Base-by-base conservation (phyloP, 1,140 invertebrate species). In the Drosophila murphyi region DNA sequence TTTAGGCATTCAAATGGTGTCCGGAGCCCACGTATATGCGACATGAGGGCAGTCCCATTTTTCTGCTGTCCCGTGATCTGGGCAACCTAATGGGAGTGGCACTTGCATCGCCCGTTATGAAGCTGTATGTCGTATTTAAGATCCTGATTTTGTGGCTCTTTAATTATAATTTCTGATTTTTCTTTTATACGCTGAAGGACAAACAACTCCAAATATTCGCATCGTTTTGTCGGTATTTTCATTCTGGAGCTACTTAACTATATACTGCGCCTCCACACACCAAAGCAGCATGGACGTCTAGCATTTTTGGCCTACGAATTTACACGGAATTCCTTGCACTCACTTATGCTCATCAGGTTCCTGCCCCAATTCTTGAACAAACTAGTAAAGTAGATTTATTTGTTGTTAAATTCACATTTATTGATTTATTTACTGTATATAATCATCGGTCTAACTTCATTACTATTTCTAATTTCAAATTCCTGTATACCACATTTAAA, bases 1-100 rank as follows among this genome's bases (percentile, higher is more conserved):
- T 29, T 1, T 5, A 92, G 90, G 90, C 87, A 3, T 92, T 92
- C 6, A 92, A 92, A 51, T 92, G 91, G 91, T 92, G 91, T 12
- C 67, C 82, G 0, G 88, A 92, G 31, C 79, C 91, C 2, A 76
- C 67, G 0, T 87, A 75, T 29, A 79, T 92, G 76, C 79, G 85
- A 0, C 90, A 92, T 35, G 88, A 92, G 74, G 65, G 59, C 0
- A 80, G 88, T 64, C 72, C 85, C 1, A 80, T 92, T 43, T 92
- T 90, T 62, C 7, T 75, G 3, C 57, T 92, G 2, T 45, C 62
- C 2, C 75, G 90, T 20, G 91, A 92, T 56, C 73, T 92, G 59
- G 90, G 90, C 4, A 83, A 76, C 62, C 57, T 92, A 2, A 78
- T 92, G 72, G 91, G 90, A 32, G 28, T 92, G 5, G 80, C 88